phyloP scores from a whole-genome alignment of 2,113 vertebrate genomes.

The Anhinga anhinga region DNA sequence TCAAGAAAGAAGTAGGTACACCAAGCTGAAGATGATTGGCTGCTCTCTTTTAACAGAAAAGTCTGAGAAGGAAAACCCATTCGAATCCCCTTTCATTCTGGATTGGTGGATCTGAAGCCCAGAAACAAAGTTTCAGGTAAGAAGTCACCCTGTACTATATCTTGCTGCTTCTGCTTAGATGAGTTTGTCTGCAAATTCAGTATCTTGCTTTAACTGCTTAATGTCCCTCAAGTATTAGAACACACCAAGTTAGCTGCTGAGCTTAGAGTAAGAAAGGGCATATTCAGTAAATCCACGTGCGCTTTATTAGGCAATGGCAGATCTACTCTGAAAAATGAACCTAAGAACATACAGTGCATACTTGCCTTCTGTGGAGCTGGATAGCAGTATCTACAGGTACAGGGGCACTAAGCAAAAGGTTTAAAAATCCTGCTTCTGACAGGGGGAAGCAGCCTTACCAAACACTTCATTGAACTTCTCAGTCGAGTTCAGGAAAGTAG shows the following conservation, averaged over 20 bases:
- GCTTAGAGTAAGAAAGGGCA: background rate
- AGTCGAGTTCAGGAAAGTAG: background rate
- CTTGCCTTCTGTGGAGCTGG: background rate
- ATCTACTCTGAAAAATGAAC: background rate
- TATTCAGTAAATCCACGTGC: background rate
- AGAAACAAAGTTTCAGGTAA: conserved; percentile 82
- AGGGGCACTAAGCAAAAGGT: background rate
- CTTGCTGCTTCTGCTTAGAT: conserved; percentile 66
- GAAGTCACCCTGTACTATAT: conserved; percentile 75
- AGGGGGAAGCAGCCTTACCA: background rate
- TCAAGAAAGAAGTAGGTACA: conserved; percentile 77
- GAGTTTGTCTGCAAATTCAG: conserved; percentile 41
- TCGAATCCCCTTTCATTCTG: conserved; percentile 79
- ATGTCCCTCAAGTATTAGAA: background rate
- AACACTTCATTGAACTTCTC: background rate
- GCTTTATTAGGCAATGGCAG: background rate
- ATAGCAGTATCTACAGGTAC: background rate
- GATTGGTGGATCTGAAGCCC: conserved; percentile 83
- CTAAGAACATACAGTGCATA: background rate
- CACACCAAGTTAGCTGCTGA: background rate
- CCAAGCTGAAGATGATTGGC: conserved; percentile 84
- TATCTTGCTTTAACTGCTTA: conserved; percentile 37
- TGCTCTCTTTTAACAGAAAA: conserved; percentile 85
- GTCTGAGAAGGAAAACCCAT: conserved; percentile 80
- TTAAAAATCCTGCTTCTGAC: background rate